Base-by-base conservation (phyloP, 2,797 vertebrate genomes). In the Eulemur coronatus region DNA sequence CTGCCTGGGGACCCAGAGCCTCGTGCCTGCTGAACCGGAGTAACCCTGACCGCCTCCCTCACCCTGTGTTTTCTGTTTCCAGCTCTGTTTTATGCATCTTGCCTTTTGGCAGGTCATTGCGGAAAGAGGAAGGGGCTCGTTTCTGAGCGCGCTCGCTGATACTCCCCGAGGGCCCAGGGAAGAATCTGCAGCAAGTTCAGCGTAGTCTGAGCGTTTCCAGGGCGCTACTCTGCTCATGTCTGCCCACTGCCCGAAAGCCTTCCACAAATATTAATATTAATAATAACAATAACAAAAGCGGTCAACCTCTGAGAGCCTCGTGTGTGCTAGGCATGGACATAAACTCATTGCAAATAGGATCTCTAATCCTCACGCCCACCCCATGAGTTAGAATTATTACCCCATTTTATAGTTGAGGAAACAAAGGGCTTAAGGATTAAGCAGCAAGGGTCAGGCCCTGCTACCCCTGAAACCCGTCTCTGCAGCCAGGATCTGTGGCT, bases 401-500 rank as follows among this genome's bases (percentile, higher is more conserved):
- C 22, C 14, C 24, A 13, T 43, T 55, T 91, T 52, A 24, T 13
- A 14, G 48, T 5, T 20, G 61, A 33, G 73, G 57, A 88, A 67
- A 14, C 11, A 2, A 46, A 24, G 9, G 63, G 22, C 30, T 33
- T 38, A 11, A 22, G 22, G 76, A n/a, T 30, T 38, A 20, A 67
- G 55, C 22, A 3, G 20, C 28, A 17, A 65, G 63, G 63, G 63
- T n/a, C 63, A 14, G 46, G 33, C 59, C 57, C 55, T 10, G 46
- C 52, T 28, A 9, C 35, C 59, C 59, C 63, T 17, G 55, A n/a
- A 38, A 5, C 10, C 84, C 38, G 3, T 50, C 28, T 57, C 57
- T 5, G 0, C 0, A 35, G 2, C n/a, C 18, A 5, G 0, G 0
- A 52, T 28, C 81, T 4, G 26, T 2, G 6, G 5, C 61, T 15